Conservation (phyloP, 1,140 invertebrate genomes). For the Semibalanus balanoides region DNA sequence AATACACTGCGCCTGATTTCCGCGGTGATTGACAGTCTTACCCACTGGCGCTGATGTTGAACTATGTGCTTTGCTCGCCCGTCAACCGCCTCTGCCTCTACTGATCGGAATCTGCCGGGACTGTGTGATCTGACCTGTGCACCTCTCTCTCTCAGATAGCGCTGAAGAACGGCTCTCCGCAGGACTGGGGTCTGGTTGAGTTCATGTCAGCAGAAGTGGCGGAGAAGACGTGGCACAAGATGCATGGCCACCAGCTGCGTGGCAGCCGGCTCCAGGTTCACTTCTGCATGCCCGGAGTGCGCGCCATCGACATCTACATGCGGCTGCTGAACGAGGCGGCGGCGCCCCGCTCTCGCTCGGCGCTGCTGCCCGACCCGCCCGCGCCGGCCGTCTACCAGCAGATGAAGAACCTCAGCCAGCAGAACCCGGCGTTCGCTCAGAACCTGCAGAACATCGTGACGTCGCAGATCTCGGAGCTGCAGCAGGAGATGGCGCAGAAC, state of each 20-base stretch:
- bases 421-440: slow-evolving; percentile 39
- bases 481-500: slow-evolving; percentile 21
- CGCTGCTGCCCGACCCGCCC: slow-evolving; percentile 35
- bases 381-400: slow-evolving; percentile 34
- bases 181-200: slow-evolving; percentile 43
- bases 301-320: slow-evolving; percentile 41
- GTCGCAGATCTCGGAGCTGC: slow-evolving; percentile 29
- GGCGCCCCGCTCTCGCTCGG: slow-evolving; percentile 22
- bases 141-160: slow-evolving; percentile 33
- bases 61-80: too few species aligned
- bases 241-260: slow-evolving; percentile 32
- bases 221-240: slow-evolving; percentile 32
- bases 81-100: too few species aligned
- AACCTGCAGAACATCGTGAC: slow-evolving; percentile 37
- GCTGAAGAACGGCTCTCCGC: slow-evolving; percentile 38
- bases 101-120: too few species aligned
- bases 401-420: slow-evolving; percentile 35
- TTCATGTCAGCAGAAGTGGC: slow-evolving; percentile 37
- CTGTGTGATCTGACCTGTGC: slow-evolving; percentile 7
- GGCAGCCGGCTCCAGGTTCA: slow-evolving; percentile 35
- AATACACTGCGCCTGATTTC: too few species aligned
- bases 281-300: slow-evolving; percentile 42
- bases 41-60: too few species aligned
- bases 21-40: too few species aligned
- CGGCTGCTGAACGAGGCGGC: slow-evolving; percentile 35